Base-by-base conservation (phyloP, 2,888 invertebrate species). In the Heliconius cydno region DNA sequence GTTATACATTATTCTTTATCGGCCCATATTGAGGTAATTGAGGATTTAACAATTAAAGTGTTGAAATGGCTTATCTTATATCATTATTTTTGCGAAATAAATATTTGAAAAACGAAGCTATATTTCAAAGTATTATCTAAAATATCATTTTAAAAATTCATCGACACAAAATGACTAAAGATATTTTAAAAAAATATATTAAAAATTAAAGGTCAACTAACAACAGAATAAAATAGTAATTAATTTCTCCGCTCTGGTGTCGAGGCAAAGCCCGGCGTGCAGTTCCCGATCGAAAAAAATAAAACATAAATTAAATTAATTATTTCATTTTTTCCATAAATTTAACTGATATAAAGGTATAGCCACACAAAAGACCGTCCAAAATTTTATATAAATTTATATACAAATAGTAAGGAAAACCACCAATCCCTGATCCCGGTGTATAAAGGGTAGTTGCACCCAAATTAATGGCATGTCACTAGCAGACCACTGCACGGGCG, bases 381-480 rank as follows among this genome's bases (percentile, higher is more conserved):
- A 22, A 57, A 57, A n/a, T 57, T 57, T 25, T 28, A 65, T 65
- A 65, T 15, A 28, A 13, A 65, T 25, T 25, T 41, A 41, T 41
- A 41, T 41, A 70, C 15, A 70, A 25, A 70, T 41, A 41, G 41
- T 41, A 52, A 52, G 30, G 46, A 34, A 28, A 67, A 73, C 63
- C 72, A 71, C 77, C 79, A 79, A 80, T 73, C 67, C 73, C 72
- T 77, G 80, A 80, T 81, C 78, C 79, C 80, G 70, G 76, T 67
- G 65, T 76, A 65, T 76, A 74, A 77, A 85, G 84, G 86, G 87
- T 86, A 88, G 87, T 87, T 90, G 89, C 88, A 90, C 85, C 85
- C 88, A 88, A 91, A 92, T 92, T 91, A 92, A 91, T 92, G 90
- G 88, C 81, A 88, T 85, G 91, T 91, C 92, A 90, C 86, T 87